Percentiles rank a stretch among this genome's conserved stretches.
These are phyloP conservation scores for Protodeltote pygarga DNA, from an alignment of 2,888 invertebrate genomes.

Conservation along the genomic window DNA sequence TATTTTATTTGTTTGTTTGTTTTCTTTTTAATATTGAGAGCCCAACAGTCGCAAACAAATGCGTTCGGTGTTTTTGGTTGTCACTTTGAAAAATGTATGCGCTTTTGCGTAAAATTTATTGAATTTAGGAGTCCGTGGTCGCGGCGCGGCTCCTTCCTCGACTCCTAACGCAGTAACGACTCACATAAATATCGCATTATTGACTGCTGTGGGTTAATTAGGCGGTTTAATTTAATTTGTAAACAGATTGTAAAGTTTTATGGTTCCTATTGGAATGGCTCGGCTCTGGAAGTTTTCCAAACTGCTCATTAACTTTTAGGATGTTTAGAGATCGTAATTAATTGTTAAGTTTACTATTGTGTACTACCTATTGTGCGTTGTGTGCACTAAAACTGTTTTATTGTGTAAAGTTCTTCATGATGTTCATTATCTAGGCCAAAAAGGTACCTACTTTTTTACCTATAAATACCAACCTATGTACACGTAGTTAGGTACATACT, in stretches of 20 bases:
- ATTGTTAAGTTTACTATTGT: conserved; percentile 31
- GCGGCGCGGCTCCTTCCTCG: neutral
- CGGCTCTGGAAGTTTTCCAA: conserved; percentile 40
- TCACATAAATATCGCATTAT: conserved; percentile 28
- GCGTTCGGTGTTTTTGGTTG: neutral
- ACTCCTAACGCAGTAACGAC: conserved; percentile 21
- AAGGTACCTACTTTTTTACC: no score
- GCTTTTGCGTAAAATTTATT: neutral
- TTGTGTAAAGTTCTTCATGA: conserved; percentile 24
- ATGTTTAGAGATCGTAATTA: conserved; percentile 36
- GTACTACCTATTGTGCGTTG: conserved; percentile 23
- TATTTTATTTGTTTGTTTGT: conserved; percentile 22
- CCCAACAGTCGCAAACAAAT: no score
- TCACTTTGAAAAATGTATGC: neutral
- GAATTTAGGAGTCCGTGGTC: conserved; percentile 17
- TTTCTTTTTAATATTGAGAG: neutral
- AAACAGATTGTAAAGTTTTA: conserved; percentile 45
- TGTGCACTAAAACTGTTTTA: conserved; percentile 29
- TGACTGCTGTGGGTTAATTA: conserved; percentile 38
- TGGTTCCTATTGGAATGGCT: conserved; percentile 33
- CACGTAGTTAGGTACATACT: no score
- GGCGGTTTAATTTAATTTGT: conserved; percentile 33
- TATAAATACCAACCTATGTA: no score
- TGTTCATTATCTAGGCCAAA: no score
- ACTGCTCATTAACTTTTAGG: conserved; percentile 35